Conservation (phyloP, 2,888 invertebrate genomes). For the Cyaniris semiargus region DNA sequence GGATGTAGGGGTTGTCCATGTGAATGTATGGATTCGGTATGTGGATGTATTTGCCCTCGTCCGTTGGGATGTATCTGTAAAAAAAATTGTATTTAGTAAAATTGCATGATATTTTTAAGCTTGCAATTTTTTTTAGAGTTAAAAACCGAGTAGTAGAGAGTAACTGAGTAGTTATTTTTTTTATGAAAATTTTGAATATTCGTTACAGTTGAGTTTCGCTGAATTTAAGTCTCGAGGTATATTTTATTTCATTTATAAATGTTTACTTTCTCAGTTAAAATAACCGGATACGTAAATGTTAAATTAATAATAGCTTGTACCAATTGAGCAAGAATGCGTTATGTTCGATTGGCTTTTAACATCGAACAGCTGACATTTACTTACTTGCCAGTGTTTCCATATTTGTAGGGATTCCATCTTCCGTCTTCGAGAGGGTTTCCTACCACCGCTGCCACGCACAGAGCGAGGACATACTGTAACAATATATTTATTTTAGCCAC, state of each 20-base stretch:
- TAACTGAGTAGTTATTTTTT: too few relatives aligned
- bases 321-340: slow-evolving; percentile 27
- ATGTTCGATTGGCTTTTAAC: slow-evolving; percentile 24
- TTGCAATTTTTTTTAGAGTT: background rate
- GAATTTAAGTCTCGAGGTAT: too few relatives aligned
- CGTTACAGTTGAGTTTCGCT: background rate
- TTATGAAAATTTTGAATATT: background rate
- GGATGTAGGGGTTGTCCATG: slow-evolving; percentile 70
- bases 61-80: slow-evolving; percentile 67
- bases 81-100: slow-evolving; percentile 37
- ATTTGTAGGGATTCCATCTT: slow-evolving; percentile 66
- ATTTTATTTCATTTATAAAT: background rate
- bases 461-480: slow-evolving; percentile 60
- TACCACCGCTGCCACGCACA: slow-evolving; percentile 59
- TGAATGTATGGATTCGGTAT: slow-evolving; percentile 78
- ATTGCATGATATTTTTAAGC: background rate
- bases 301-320: slow-evolving; percentile 14
- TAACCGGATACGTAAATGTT: slow-evolving; percentile 19
- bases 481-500: slow-evolving; percentile 23
- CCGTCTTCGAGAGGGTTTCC: slow-evolving; percentile 62
- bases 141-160: too few relatives aligned
- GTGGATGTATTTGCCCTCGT: slow-evolving; percentile 78
- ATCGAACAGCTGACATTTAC: slow-evolving; percentile 55
- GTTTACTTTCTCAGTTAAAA: background rate
- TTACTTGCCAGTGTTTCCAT: slow-evolving; percentile 69